Conservation (phyloP, 2,888 invertebrate genomes). For the Operophtera brumata region DNA sequence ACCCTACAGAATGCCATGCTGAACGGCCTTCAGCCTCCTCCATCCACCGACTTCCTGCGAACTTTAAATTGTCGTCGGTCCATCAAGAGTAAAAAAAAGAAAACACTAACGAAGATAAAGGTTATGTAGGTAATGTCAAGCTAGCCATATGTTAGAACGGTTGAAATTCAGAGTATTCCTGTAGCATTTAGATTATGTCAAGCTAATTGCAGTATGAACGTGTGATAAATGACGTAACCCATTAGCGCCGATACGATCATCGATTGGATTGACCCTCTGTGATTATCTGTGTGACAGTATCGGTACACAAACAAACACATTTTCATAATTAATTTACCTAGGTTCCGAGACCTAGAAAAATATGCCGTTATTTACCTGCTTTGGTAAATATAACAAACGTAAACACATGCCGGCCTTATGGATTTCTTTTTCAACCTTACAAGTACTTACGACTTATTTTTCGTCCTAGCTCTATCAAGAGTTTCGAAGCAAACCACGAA, state of each 20-base stretch:
- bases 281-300: slow-evolving; percentile 27
- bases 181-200: slow-evolving; percentile 24
- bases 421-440: neutral
- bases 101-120: no score
- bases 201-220: slow-evolving; percentile 46
- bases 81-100: no score
- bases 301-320: slow-evolving; percentile 28
- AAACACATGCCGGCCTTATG: neutral
- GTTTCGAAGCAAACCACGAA: no score
- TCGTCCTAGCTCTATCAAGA: neutral
- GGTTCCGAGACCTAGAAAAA: slow-evolving; percentile 3
- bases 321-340: slow-evolving; percentile 23
- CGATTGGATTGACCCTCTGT: slow-evolving; percentile 24
- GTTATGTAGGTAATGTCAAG: neutral
- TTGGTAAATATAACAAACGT: neutral
- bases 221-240: slow-evolving; percentile 59
- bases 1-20: no score
- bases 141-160: neutral
- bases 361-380: neutral
- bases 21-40: no score
- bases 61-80: no score
- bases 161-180: neutral
- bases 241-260: slow-evolving; percentile 59
- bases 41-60: no score
- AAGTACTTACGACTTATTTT: neutral